phyloP scores from a whole-genome alignment of 1,140 invertebrate genomes.

The Anagrus nilaparvatae region DNA sequence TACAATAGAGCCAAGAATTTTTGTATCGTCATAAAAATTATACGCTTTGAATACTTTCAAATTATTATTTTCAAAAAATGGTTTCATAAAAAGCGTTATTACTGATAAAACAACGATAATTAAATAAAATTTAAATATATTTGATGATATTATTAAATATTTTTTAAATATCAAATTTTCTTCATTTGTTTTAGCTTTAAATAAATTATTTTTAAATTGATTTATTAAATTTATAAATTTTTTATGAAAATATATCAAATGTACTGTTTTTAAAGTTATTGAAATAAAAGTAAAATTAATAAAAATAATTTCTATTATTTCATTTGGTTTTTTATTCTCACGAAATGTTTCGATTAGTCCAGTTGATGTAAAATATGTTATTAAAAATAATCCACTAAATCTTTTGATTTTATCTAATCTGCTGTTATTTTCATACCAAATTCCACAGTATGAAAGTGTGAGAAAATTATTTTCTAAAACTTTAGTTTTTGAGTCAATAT shows the following conservation, averaged over 20 bases:
- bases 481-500: no score
- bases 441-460: background rate
- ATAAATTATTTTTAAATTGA: background rate
- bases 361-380: background rate
- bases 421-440: background rate
- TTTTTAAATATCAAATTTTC: background rate
- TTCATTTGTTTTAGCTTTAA: background rate
- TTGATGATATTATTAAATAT: background rate
- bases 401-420: background rate
- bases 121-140: background rate
- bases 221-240: background rate
- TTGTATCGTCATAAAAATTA: conserved; percentile 5
- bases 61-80: background rate
- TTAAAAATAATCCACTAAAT: background rate
- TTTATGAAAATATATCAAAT: background rate
- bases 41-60: conserved; percentile 1
- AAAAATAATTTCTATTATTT: background rate
- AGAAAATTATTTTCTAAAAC: no score
- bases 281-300: background rate
- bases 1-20: background rate
- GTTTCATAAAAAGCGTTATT: background rate
- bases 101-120: background rate
- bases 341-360: no score
- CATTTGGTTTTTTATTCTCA: background rate
- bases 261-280: background rate